Percentiles rank a stretch among this genome's conserved stretches.
Conservation (phyloP, 2,797 vertebrate species). For the Spinus pinus region DNA sequence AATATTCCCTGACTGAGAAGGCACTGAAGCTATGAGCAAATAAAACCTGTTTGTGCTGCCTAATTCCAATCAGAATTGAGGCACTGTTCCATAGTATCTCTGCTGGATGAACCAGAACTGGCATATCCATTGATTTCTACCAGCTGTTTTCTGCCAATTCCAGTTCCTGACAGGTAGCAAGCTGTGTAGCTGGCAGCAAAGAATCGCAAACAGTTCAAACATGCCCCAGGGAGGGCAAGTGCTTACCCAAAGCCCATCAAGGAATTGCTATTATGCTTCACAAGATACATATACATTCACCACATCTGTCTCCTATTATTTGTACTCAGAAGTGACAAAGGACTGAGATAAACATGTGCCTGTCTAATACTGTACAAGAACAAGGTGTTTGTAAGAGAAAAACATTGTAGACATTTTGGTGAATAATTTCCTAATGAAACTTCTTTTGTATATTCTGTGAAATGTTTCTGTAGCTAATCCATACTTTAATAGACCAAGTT, state of each 20-base stretch:
- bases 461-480: slow-evolving; percentile 66
- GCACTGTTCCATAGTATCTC: slow-evolving; percentile 39
- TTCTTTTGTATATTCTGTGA: slow-evolving; percentile 58
- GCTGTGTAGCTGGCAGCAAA: slow-evolving; percentile 73
- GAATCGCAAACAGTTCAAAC: slow-evolving; percentile 66
- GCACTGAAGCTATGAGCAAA: background rate
- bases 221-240: slow-evolving; percentile 74
- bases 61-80: slow-evolving; percentile 20
- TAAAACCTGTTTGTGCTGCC: background rate
- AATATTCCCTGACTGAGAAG: background rate
- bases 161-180: slow-evolving; percentile 78
- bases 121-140: slow-evolving; percentile 62
- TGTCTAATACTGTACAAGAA: slow-evolving; percentile 64
- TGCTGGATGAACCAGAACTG: slow-evolving; percentile 66
- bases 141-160: slow-evolving; percentile 77
- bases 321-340: slow-evolving; percentile 68
- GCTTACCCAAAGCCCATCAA: slow-evolving; percentile 77
- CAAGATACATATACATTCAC: slow-evolving; percentile 71
- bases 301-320: slow-evolving; percentile 80
- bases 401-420: slow-evolving; percentile 44
- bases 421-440: slow-evolving; percentile 71
- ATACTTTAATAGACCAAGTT: slow-evolving; percentile 61
- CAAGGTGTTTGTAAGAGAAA: slow-evolving; percentile 58
- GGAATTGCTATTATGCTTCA: slow-evolving; percentile 74
- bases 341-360: slow-evolving; percentile 70